Base-by-base conservation (phyloP, 1,140 invertebrate genomes). In the Adoxophyes honmai region DNA sequence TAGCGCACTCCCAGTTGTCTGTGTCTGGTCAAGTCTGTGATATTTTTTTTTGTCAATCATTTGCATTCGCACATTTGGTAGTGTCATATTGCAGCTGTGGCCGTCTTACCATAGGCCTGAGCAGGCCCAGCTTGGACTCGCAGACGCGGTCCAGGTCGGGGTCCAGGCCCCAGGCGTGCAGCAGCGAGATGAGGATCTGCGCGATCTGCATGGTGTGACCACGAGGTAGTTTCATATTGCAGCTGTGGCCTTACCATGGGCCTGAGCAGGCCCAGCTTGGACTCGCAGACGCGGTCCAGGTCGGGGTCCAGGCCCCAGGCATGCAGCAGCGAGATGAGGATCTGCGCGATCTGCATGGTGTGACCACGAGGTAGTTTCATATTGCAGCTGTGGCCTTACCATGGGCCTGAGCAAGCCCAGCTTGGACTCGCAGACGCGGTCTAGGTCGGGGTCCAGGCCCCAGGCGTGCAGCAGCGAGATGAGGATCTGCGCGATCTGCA, bases 141-240 rank as follows among this genome's bases (percentile, higher is more conserved):
- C 97, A 99, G 14, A 98, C 95, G 59, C 94, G 91, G 86, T 99
- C 98, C 33, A 99, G 90, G 76, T 99, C 97, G 9, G 94, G 93
- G 89, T 99, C 98, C 42, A 99, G 89, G 0, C 97, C 97, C 98
- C 98, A 99, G 0, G 96, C 98, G 88, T 99, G 98, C 4, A 99
- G 91, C 52, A 99, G 90, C 0, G 98, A 99, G 62, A 99, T 91
- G 36, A 99, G 91, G 34, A 99, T 89, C 80, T 98, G 97, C 0
- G 98, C 97, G 39, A 98, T 97, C 89, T 99, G 98, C 96, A 99
- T 97, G 0, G 97, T 97, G 66, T 93, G 92, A n/a, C n/a, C n/a
- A n/a, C n/a, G n/a, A n/a, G n/a, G n/a, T n/a, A n/a, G n/a, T n/a
- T n/a, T n/a, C n/a, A n/a, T n/a, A n/a, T n/a, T n/a, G n/a, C n/a